A percentile compares a stretch with the other conserved stretches of the same genome.
Conservation (phyloP, 1,140 invertebrate genomes). For the Trichogramma pretiosum region DNA sequence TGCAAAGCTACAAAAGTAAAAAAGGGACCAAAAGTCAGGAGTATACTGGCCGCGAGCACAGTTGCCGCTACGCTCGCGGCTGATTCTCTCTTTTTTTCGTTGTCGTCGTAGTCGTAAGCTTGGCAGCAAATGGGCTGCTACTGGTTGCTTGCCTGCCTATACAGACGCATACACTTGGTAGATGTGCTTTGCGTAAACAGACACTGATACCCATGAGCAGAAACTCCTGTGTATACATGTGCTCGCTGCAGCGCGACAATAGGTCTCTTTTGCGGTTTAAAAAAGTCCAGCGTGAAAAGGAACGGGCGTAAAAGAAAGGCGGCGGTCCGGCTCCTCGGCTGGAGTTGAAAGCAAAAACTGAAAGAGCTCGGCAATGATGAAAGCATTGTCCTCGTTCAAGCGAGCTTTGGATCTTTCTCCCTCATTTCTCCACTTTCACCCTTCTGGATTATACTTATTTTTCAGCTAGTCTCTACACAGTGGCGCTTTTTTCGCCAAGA, state of each 20-base stretch:
- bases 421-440: slow-evolving; percentile 10
- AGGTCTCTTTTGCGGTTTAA: slow-evolving; percentile 39
- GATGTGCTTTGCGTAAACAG: too few species aligned
- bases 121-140: too few species aligned
- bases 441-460: slow-evolving; percentile 4
- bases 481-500: slow-evolving; percentile 13
- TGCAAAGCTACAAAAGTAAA: too few species aligned
- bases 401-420: slow-evolving; percentile 19
- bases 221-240: too few species aligned
- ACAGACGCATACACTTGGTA: too few species aligned
- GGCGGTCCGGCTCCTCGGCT: slow-evolving; percentile 14
- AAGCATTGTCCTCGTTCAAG: slow-evolving; percentile 44
- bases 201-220: slow-evolving; percentile 35
- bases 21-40: too few species aligned
- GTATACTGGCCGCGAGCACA: too few species aligned
- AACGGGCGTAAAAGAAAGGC: slow-evolving; percentile 32
- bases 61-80: too few species aligned
- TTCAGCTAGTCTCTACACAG: not conserved
- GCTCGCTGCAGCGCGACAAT: slow-evolving; percentile 33
- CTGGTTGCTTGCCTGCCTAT: too few species aligned
- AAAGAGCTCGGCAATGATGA: slow-evolving; percentile 40
- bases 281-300: too few species aligned
- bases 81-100: too few species aligned
- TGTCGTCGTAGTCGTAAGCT: too few species aligned
- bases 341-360: slow-evolving; percentile 17